Base-by-base conservation (phyloP, 2,888 invertebrate genomes). In the Eustalomyia histrio region DNA sequence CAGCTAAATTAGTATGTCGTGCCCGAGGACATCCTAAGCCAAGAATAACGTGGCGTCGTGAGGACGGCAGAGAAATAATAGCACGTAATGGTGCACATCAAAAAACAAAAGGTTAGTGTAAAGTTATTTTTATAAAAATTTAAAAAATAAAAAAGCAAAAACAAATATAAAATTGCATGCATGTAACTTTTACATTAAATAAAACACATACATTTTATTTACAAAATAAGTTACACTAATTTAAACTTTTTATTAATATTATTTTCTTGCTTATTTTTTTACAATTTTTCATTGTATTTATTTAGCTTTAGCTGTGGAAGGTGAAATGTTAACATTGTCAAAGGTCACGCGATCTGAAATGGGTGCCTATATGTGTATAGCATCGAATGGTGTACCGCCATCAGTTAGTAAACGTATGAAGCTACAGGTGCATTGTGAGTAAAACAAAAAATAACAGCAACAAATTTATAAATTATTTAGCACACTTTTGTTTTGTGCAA, bases 371-470 rank as follows among this genome's bases (percentile, higher is more conserved):
- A 92, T 96, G 87, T 97, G 97, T 91, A 96, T 97, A 90, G 96
- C 96, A 74, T 95, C 95, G 85, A 97, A 97, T 89, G 96, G 96
- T 55, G 95, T 96, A 21, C 96, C 96, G 39, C 97, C 96, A 43
- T 94, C 96, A 55, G 96, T 97, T 89, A 96, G 96, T 92, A 96
- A 97, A 91, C 92, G 96, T 89, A 95, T 97, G 93, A 96, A 96
- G 95, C 93, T 97, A 80, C 96, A 96, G 91, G 96, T 97, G 85
- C 96, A 97, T 91, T 97, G 97, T 97, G 91, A 96, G 96, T 96
- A 92, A 47, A 47, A 47, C 43, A 47, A n/a, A 35, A 35, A 35
- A 21, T n/a, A n/a, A n/a, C 24, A 24, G 5, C 24, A 24, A 29
- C 1, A 29, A 35, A 68, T 68, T 18, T 33, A 68, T 68, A 53